Evolutionary conservation across 2,113 vertebrate genomes (phyloP), one percentile per base, ranked within the genome.

Genomic region (Xiphophorus couchianus): DNA sequence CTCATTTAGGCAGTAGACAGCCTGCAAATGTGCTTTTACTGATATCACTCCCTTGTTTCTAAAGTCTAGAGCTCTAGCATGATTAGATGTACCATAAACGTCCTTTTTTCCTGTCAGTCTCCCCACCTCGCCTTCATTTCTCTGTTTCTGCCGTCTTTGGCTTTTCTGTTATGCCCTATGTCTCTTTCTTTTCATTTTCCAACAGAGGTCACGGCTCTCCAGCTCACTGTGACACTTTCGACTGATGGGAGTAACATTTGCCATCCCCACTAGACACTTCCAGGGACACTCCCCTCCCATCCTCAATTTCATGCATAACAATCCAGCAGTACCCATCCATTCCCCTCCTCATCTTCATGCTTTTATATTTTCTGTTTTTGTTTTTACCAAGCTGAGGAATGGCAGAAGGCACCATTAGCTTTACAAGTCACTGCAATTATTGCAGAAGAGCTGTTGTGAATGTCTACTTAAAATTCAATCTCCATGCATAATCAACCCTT

Each of bases 1-100:
- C 88, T 90, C 81, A 74, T 90, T 89, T 84, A 72, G 74, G 74
- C 39, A 51, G 82, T 81, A 85, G 76, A 37, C 77, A 85, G 83
- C 67, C 79, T 65, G 78, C 33, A 78, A 83, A 64, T 85, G 77
- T 85, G 80, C 86, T 81, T 87, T 86, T 76, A 58, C 80, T 81
- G 84, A 89, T 84, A 84, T 89, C 80, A 22, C 66, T 89, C 76
- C 77, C 74, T 81, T 83, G 68, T 71, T 84, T 30, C 72, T 25
- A 73, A 84, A 66, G 78, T 78, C 79, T 33, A 30, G 51, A 85
- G 84, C 73, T 5, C 69, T 71, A 73, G 77, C 69, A 74, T 77
- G 79, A 73, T 88, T 73, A 80, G 80, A 76, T 78, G 48, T 66
- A 63, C 76, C 76, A 39, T 67, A 80, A 76, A 82, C 85, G 75